Evolutionary conservation across 2,113 vertebrate species (phyloP), one percentile per base, ranked within the genome.

Genomic region (Caranx ignobilis): DNA sequence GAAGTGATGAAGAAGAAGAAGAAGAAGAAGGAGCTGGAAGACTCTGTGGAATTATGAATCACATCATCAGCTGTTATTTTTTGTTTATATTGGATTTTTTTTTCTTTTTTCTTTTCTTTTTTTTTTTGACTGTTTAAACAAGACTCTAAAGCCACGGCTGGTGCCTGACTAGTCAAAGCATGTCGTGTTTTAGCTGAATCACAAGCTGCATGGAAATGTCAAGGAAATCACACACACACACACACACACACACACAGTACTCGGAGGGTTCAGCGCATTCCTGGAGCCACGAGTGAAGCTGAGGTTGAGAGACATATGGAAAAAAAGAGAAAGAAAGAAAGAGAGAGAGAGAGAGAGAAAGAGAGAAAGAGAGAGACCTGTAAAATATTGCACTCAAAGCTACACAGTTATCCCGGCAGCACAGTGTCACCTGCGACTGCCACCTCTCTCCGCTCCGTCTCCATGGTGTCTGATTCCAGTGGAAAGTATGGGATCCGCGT

Each of bases 351-450:
- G 32, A 31, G 45, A 69, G 37, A 55, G 16, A 50, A 16, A 12
- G 21, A 52, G 54, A 84, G 59, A 70, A 75, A 77, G 84, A 80
- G 64, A 72, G 73, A 80, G 71, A 83, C 83, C 86, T 89, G 89
- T 86, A 90, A 94, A 93, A 94, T 95, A 95, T 95, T 96, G 95
- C 95, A 95, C 94, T 95, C 92, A 84, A 91, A 95, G 92, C 92
- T 92, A 91, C 91, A 84, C 87, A 92, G 89, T 93, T 71, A 91
- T 88, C 90, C 90, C 77, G 68, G 84, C 85, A 81, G 90, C 86
- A 31, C 83, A 81, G 90, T 69, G 90, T 94, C 92, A 93, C 91
- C 85, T 89, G 92, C 84, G 54, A 68, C 74, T 67, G 82, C 91
- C 87, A 85, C 92, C 87, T 88, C 87, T 77, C 84, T 90, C 82